A percentile compares a stretch with the other conserved stretches of the same genome.
Evolutionary conservation across 2,888 invertebrate genomes (phyloP).

Genomic region (Opisthograptis luteolata): DNA sequence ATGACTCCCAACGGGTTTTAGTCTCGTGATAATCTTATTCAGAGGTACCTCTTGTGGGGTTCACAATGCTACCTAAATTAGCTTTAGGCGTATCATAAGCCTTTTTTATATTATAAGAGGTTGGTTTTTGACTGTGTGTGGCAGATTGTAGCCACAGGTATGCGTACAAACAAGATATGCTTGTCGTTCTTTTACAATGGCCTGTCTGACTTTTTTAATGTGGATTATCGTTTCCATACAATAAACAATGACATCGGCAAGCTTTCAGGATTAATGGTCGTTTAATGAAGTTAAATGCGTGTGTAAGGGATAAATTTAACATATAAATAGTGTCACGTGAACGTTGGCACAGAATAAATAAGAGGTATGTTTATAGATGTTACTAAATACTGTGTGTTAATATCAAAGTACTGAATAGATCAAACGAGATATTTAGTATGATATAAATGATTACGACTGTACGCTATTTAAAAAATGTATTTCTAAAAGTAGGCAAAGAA

Average conservation of each 20-base stretch:
- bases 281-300: slow-evolving; percentile 56
- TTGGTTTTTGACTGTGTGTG: slow-evolving; percentile 61
- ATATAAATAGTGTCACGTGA: too few species aligned
- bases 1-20: slow-evolving; percentile 83
- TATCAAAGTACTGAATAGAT: too few species aligned
- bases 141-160: slow-evolving; percentile 35
- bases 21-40: slow-evolving; percentile 81
- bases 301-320: slow-evolving; percentile 20
- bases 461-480: too few species aligned
- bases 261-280: slow-evolving; percentile 60
- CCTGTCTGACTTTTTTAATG: slow-evolving; percentile 52
- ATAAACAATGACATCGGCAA: slow-evolving; percentile 49
- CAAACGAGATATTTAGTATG: too few species aligned
- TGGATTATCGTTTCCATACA: slow-evolving; percentile 53
- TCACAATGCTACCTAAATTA: slow-evolving; percentile 84
- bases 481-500: too few species aligned
- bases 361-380: too few species aligned
- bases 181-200: slow-evolving; percentile 56
- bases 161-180: slow-evolving; percentile 61
- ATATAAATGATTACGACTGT: too few species aligned
- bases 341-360: too few species aligned
- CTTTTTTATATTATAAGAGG: slow-evolving; percentile 63
- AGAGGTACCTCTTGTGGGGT: slow-evolving; percentile 74
- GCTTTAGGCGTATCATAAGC: slow-evolving; percentile 72
- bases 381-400: too few species aligned